A percentile compares a stretch with the other conserved stretches of the same genome.
phyloP scores from a whole-genome alignment of 1,140 invertebrate species.

The Drosophila lowei region DNA sequence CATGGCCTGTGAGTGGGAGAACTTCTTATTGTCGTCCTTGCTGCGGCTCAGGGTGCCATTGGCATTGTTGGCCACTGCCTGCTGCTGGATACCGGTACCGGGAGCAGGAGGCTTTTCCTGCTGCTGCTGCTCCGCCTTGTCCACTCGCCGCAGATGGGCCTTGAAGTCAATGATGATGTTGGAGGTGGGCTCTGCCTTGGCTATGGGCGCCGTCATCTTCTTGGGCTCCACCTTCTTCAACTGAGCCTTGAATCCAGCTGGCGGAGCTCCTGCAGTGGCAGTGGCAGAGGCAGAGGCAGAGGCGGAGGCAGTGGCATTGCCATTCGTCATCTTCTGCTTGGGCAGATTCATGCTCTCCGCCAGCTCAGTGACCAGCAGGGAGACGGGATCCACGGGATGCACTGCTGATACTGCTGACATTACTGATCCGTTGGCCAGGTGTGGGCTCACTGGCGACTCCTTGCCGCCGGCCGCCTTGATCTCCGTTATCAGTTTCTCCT shows the following conservation, averaged over 20 bases:
- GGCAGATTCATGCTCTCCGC: slow-evolving; percentile 86
- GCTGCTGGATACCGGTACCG: slow-evolving; percentile 8
- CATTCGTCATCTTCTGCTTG: slow-evolving; percentile 64
- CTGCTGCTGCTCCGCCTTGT: slow-evolving; percentile 75
- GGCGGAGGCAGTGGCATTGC: slow-evolving; percentile 29
- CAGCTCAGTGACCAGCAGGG: slow-evolving; percentile 90
- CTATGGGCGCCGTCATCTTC: slow-evolving; percentile 83
- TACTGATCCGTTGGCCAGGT: slow-evolving; percentile 63
- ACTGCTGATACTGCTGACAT: slow-evolving; percentile 1
- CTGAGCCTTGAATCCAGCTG: slow-evolving; percentile 85
- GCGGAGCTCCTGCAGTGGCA: slow-evolving; percentile 19
- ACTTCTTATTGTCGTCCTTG: slow-evolving; percentile 66
- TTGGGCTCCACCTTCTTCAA: slow-evolving; percentile 88
- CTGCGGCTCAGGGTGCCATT: slow-evolving; percentile 63
- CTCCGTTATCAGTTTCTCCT: slow-evolving; percentile 92
- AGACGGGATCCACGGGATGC: slow-evolving; percentile 87
- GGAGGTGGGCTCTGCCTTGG: slow-evolving; percentile 84
- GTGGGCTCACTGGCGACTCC: slow-evolving; percentile 64
- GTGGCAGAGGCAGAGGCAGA: slow-evolving; percentile 3
- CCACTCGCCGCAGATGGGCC: slow-evolving; percentile 92
- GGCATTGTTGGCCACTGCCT: slow-evolving; percentile 29
- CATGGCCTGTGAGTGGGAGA: slow-evolving; percentile 41
- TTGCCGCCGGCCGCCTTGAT: slow-evolving; percentile 89
- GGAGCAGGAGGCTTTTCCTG: slow-evolving; percentile 20
- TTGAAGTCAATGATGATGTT: slow-evolving; percentile 92